Percentiles rank a stretch among this genome's conserved stretches.
Evolutionary conservation across 2,888 invertebrate genomes (phyloP).

Genomic region (Agrenia bidenticulata): DNA sequence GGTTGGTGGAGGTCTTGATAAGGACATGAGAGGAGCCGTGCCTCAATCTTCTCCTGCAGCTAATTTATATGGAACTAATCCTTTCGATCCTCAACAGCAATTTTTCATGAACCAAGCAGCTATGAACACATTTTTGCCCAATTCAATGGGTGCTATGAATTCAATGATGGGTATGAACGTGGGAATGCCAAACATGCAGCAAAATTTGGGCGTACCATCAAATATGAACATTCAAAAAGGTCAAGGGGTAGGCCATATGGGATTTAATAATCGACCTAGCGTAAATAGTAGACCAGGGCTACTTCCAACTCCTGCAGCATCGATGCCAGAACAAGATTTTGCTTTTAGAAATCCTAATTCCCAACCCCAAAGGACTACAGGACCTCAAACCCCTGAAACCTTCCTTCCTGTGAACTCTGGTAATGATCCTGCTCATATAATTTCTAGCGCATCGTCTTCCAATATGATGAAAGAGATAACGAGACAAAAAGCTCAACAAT

Average conservation of each 20-base stretch:
- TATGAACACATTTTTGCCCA: neutral
- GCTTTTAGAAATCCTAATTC: neutral
- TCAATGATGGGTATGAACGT: slow-evolving; percentile 17
- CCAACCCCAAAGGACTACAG: neutral
- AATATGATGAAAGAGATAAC: slow-evolving; percentile 24
- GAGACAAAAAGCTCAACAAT: slow-evolving; percentile 31
- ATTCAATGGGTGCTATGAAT: neutral
- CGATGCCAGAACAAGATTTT: neutral
- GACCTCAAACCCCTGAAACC: neutral
- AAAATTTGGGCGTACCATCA: neutral
- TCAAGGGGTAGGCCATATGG: no score
- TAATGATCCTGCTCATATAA: neutral
- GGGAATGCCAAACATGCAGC: slow-evolving; percentile 12
- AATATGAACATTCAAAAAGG: no score
- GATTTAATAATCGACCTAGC: no score
- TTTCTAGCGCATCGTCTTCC: slow-evolving; percentile 3
- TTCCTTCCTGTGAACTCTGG: no score
- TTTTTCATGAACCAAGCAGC: neutral
- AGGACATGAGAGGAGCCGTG: neutral
- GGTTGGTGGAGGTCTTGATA: neutral
- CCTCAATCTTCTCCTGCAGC: no score
- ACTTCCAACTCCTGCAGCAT: neutral
- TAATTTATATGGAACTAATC: neutral
- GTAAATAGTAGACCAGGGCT: neutral
- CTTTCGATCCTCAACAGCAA: neutral